Evolutionary conservation across 1,140 invertebrate genomes (phyloP), one percentile per base, ranked within the genome.

Genomic region (Samia ricini): DNA sequence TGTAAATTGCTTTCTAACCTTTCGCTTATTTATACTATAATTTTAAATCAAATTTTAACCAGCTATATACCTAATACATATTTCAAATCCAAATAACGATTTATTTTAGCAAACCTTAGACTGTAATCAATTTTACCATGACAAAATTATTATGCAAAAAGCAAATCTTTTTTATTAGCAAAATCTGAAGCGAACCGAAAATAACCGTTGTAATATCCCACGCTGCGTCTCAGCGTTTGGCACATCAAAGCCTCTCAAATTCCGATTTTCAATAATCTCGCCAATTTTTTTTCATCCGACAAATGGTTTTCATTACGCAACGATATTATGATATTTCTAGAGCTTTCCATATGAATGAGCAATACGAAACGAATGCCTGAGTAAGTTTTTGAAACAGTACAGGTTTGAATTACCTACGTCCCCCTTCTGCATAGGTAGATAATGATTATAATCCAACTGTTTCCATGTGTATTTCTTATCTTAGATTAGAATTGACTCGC

Each of bases 261-360:
- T 62, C 60, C 61, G 69, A 78, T 74, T 71, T 78, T 68, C 69
- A 72, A 72, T 76, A 76, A 74, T 63, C 71, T 68, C 52, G 15
- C 19, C 26, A 63, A 51, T 71, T 71, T 72, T 78, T 72, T 68
- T 62, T 48, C 68, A 33, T 60, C 20, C 60, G 58, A 63, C 54
- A 51, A 68, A 75, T 63, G 66, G 63, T 70, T 69, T 71, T 75
- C 67, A 74, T 76, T 71, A 76, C 64, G 57, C 42, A 56, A 61
- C 55, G 60, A 57, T 68, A 61, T 69, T 66, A 63, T 70, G 72
- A 77, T 69, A 42, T 73, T 70, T 67, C 67, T 48, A 71, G 70
- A 71, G 68, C 63, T 78, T 72, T 78, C 69, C 63, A 50, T 69
- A 59, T 65, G 71, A 70, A 72, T 67, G 68, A 76, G 49, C 48